Base-by-base conservation (phyloP, 2,888 invertebrate species). In the Lampropteryx suffumata region DNA sequence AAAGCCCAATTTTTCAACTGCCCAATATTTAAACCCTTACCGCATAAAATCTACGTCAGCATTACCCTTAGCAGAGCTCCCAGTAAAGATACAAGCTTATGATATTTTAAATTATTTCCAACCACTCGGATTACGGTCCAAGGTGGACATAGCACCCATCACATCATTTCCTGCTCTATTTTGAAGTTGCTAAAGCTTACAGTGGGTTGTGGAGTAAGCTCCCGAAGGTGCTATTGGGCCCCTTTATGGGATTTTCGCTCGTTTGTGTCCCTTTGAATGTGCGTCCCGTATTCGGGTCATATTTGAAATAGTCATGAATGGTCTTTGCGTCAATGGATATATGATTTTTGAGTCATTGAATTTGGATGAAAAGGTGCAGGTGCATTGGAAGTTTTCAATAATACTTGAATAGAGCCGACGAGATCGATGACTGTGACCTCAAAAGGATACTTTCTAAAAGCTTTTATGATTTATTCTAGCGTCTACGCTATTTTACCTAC, bases 281-380 rank as follows among this genome's bases (percentile, higher is more conserved):
- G 43, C 49, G 62, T 59, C 61, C 34, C 61, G 57, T 64, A 75
- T 76, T 71, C 69, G 63, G 73, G 74, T 73, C 75, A 74, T 68
- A 71, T 73, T 69, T 69, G 69, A 58, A 70, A 71, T 67, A 68
- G 68, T 63, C 65, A 49, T 73, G 68, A 71, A 73, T 69, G 57
- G 64, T 55, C 63, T 69, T 65, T 39, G 41, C 41, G 9, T 56
- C 64, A 57, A 65, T 66, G 41, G 43, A 35, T 9, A 42, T 51
- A 51, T 45, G 50, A 55, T 55, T 57, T 46, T 37, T 43, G 21
- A 36, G 35, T 44, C 42, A 57, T 52, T 44, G 44, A 47, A 55
- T 44, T 42, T 61, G 44, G 54, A 50, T 55, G 57, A 59, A 63
- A 28, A 54, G 34, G 14, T 34, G 36, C 47, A 37, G 48, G 48